phyloP scores from a whole-genome alignment of 2,888 invertebrate species.

The Cyaniris semiargus region DNA sequence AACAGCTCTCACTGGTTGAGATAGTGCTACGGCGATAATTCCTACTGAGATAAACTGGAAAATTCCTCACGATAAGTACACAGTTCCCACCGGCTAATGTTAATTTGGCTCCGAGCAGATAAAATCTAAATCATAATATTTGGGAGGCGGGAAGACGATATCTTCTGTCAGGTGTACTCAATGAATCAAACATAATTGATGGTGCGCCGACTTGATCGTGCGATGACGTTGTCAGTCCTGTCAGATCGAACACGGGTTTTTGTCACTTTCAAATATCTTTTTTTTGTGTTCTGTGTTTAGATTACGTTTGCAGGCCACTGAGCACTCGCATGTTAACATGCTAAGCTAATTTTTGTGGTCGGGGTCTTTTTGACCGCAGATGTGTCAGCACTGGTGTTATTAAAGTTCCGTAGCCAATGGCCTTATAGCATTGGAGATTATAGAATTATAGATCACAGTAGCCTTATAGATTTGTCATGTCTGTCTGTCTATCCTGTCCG shows the following conservation, averaged over 20 bases:
- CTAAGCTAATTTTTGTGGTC: constrained; percentile 21
- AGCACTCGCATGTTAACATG: constrained; percentile 16
- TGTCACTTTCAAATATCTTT: constrained; percentile 56
- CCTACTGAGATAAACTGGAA: constrained; percentile 7
- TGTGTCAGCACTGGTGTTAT: neutral
- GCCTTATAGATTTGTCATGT: no score
- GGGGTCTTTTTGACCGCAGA: neutral
- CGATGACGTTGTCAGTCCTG: constrained; percentile 53
- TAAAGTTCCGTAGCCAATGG: neutral
- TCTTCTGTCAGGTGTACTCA: constrained; percentile 58
- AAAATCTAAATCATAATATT: constrained; percentile 76
- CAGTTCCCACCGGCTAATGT: constrained; percentile 43
- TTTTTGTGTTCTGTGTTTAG: constrained; percentile 38
- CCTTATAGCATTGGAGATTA: neutral
- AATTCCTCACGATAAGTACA: constrained; percentile 32
- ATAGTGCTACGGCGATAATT: neutral
- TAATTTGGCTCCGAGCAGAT: constrained; percentile 55
- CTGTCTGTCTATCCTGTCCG: no score
- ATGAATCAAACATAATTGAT: constrained; percentile 77
- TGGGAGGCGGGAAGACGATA: constrained; percentile 59
- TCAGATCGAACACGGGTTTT: constrained; percentile 64
- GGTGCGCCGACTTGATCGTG: constrained; percentile 50
- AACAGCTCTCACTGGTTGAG: neutral
- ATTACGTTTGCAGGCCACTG: constrained; percentile 30
- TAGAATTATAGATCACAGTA: no score